Evolutionary conservation across 2,888 invertebrate species (phyloP), one percentile per base, ranked within the genome.

Genomic region (Seira sanloemensis): DNA sequence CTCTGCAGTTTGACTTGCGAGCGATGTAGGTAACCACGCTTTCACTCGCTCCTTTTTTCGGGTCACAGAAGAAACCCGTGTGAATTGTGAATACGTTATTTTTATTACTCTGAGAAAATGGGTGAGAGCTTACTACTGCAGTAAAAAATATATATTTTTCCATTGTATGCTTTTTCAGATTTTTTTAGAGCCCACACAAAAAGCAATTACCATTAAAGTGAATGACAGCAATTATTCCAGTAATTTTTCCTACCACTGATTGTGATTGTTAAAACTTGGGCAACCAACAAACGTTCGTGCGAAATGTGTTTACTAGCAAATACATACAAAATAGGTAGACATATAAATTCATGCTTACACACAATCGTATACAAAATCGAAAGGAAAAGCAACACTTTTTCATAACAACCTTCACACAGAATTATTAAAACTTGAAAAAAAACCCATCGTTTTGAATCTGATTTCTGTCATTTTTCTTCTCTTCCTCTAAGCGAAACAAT

Each of bases 161-260:
- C 7, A 12, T 9, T 46, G 7, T 5, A 12, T 5, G 46, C 46
- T 46, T 46, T 9, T 46, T 5, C 46, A 46, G 26, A 23, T 18
- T n/a, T n/a, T 50, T 18, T 65, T 37, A 62, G 76, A 19, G 26
- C 65, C 46, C 84, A 84, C 76, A 78, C 77, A 84, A 82, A 87
- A 88, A 86, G 86, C 86, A 88, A 87, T 88, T 86, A 88, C 86
- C 88, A 88, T 88, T 88, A 88, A 86, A 88, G 81, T 86, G 87
- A 88, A 87, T 81, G 86, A 84, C 86, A 85, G 87, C 84, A 84
- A 84, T 84, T 84, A 84, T 84, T 84, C 79, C 79, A 9, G 21
- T 62, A 62, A 23, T 62, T 62, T 62, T 23, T 62, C 62, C 62
- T 62, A 23, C 62, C 62, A 62, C 62, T 9, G 2, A 62, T 50